phyloP scores from a whole-genome alignment of 2,113 vertebrate genomes.

The Oncorhynchus nerka region DNA sequence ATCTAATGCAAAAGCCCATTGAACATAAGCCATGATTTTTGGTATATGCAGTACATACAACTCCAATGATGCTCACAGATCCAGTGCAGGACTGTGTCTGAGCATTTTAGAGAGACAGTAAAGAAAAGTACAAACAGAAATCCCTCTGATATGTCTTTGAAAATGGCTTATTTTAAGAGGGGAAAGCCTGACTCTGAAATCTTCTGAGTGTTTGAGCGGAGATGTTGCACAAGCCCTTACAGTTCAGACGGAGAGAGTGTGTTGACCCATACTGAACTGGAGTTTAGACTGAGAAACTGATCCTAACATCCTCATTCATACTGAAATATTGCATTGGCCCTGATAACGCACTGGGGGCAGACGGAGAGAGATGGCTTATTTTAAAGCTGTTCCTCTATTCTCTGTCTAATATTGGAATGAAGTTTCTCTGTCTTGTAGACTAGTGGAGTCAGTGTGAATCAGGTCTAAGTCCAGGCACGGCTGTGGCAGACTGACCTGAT shows the following conservation, averaged over 20 bases:
- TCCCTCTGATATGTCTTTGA: background rate
- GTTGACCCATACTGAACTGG: background rate
- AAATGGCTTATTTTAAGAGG: background rate
- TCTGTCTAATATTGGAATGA: background rate
- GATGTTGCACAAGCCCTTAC: background rate
- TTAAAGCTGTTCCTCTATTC: no score
- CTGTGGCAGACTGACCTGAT: conserved; percentile 14
- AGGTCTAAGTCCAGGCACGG: background rate
- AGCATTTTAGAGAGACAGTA: background rate
- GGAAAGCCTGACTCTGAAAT: background rate
- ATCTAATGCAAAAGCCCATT: conserved; percentile 2
- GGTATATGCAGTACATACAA: conserved; percentile 3
- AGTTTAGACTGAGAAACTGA: background rate
- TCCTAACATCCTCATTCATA: no score
- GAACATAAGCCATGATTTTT: background rate
- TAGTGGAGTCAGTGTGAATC: background rate
- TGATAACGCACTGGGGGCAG: no score
- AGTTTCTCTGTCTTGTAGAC: no score
- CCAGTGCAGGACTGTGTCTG: background rate
- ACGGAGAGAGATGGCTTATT: no score
- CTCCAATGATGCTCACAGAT: conserved; percentile 5
- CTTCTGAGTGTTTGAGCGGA: background rate
- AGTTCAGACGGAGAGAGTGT: background rate
- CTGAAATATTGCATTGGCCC: no score
- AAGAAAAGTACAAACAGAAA: background rate